Conservation (phyloP, 2,888 invertebrate species). For the Sepioteuthis lessoniana region DNA sequence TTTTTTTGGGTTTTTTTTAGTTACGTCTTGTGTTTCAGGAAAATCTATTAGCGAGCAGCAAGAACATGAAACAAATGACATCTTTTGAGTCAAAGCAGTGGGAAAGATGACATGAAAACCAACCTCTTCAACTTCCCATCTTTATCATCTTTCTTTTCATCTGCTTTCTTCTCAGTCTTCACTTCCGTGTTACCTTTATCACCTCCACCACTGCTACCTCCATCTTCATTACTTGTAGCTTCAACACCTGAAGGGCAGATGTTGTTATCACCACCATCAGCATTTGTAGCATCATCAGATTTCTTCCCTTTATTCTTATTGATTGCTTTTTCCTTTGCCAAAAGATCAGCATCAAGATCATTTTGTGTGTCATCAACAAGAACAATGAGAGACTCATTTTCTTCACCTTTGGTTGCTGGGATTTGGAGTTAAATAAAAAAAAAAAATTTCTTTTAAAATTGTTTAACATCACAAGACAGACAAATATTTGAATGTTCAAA, state of each 20-base stretch:
- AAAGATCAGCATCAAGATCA: slow-evolving; percentile 73
- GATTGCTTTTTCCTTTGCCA: slow-evolving; percentile 53
- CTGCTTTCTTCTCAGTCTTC: slow-evolving; percentile 59
- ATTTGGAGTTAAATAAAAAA: neutral
- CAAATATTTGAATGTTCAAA: neutral
- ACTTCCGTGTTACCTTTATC: slow-evolving; percentile 53
- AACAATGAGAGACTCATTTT: slow-evolving; percentile 74
- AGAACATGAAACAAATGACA: neutral
- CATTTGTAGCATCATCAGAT: neutral
- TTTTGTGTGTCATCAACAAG: slow-evolving; percentile 75
- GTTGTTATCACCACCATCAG: neutral
- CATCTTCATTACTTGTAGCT: neutral
- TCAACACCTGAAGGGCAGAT: neutral
- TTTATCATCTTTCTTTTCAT: slow-evolving; percentile 63
- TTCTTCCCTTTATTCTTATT: slow-evolving; percentile 52
- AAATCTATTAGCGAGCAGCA: slow-evolving; percentile 8
- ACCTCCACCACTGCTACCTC: slow-evolving; percentile 36
- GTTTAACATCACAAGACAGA: neutral
- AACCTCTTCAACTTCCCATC: slow-evolving; percentile 64
- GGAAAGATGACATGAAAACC: slow-evolving; percentile 54
- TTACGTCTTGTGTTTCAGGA: too few species aligned
- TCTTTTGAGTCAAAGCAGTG: slow-evolving; percentile 38
- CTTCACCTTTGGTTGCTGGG: slow-evolving; percentile 54
- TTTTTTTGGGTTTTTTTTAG: too few species aligned
- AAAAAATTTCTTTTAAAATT: too few species aligned